Percentiles rank a stretch among this genome's conserved stretches.
These are phyloP conservation scores for Mirza zaza DNA, from an alignment of 2,113 vertebrate genomes.

Conservation along the genomic window DNA sequence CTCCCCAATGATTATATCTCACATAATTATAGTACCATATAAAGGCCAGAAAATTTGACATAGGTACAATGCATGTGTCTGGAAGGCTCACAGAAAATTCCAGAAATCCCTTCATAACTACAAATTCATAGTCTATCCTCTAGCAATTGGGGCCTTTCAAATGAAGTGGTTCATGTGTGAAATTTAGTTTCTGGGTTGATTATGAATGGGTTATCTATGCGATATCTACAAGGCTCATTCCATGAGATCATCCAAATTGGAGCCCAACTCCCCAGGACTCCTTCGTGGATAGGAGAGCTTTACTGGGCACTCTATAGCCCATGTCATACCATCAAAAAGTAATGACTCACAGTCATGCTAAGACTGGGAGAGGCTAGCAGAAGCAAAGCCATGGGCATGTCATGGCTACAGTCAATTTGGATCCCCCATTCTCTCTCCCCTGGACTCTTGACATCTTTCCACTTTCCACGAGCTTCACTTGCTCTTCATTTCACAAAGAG, in stretches of 20 bases:
- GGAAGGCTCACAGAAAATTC: slow-evolving; percentile 53
- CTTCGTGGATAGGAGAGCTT: not conserved
- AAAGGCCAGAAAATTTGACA: slow-evolving; percentile 12
- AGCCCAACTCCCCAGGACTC: not conserved
- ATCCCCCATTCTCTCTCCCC: not conserved
- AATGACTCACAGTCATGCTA: not conserved
- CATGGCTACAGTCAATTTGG: not conserved
- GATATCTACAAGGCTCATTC: not conserved
- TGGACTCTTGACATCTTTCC: not conserved
- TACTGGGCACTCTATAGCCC: not conserved
- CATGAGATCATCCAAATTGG: not conserved
- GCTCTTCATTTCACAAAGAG: not conserved
- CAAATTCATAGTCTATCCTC: not conserved
- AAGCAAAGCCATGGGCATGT: not conserved
- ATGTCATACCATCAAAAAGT: not conserved
- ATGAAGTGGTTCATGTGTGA: not conserved
- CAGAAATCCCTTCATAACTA: not conserved
- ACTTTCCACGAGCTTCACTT: not conserved
- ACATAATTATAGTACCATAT: not conserved
- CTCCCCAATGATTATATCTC: not conserved
- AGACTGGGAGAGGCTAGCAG: not conserved
- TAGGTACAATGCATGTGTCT: not conserved
- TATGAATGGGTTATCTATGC: not conserved
- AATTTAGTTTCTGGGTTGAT: not conserved
- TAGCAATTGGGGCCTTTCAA: slow-evolving; percentile 4